Evolutionary conservation across 2,113 vertebrate genomes (phyloP), one percentile per base, ranked within the genome.

Genomic region (Castor canadensis): DNA sequence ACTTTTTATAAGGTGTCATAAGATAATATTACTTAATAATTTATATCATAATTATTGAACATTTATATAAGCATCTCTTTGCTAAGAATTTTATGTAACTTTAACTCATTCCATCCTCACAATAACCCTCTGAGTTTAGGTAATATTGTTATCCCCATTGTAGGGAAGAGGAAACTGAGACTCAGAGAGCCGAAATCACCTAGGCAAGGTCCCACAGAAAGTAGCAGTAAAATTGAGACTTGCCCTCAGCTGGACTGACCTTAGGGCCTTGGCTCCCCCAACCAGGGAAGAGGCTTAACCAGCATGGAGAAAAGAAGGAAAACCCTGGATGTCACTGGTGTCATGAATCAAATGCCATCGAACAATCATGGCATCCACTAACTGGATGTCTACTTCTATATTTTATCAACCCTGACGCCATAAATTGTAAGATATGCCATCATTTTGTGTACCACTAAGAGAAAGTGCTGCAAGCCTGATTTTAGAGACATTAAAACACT

Each of bases 261-360:
- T 24, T 30, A 64, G 32, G 12, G 28, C 15, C 45, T 47, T 5
- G 17, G 4, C 67, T 60, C 54, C 73, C 60, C 15, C 60, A 30
- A 84, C 35, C 72, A 69, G 52, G 45, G 22, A 83, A 94, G 80
- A 83, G 81, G 12, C 49, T 56, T 86, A 52, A 30, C 20, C 35
- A 69, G 49, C 10, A 69, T 49, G 35, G 28, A 79, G 40, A 83
- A 82, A 79, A 84, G 62, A 82, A 69, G 22, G 60, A 83, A 72
- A 64, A 6, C 24, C 2, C 6, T 5, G 10, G 28, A 52, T 1
- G 0, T 13, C 17, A n/a, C 62, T 0, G 0, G 49, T 66, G 52
- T 30, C n/a, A 9, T 4, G 47, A 60, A 10, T 40, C 43, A 52
- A 60, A 72, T 35, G 30, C 82, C 8, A 1, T 66, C 38, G 73